Percentiles rank a stretch among this genome's conserved stretches.
These are phyloP conservation scores for Jaculus jaculus DNA, from an alignment of 2,113 vertebrate species.

Conservation along the genomic window DNA sequence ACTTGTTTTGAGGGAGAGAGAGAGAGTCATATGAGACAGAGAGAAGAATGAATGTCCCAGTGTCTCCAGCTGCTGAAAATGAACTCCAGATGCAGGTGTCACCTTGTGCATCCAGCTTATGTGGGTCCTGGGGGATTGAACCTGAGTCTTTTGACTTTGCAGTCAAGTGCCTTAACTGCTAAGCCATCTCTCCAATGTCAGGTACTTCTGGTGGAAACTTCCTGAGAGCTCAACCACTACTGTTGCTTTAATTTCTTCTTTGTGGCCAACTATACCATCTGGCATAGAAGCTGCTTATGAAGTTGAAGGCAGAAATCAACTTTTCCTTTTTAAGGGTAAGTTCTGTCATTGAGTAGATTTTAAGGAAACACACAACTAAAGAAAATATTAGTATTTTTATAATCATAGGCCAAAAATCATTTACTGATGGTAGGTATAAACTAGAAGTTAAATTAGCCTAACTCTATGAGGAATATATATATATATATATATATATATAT, in stretches of 20 bases:
- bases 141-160: too few relatives aligned
- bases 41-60: too few relatives aligned
- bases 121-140: too few relatives aligned
- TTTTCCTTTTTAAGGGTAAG: conserved; percentile 88
- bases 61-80: too few relatives aligned
- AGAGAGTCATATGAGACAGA: too few relatives aligned
- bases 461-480: not conserved
- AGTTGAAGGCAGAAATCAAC: conserved; percentile 72
- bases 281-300: conserved; percentile 91
- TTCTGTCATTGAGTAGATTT: conserved; percentile 12
- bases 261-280: conserved; percentile 85
- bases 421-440: not conserved
- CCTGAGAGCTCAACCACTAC: conserved; percentile 56
- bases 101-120: too few relatives aligned
- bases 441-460: not conserved
- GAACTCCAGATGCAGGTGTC: too few relatives aligned
- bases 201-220: conserved; percentile 86
- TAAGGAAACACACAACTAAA: conserved; percentile 32
- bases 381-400: not conserved
- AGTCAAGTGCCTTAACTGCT: too few relatives aligned
- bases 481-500: not conserved
- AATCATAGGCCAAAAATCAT: not conserved
- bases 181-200: conserved; percentile 73
- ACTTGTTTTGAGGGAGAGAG: too few relatives aligned
- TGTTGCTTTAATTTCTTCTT: conserved; percentile 80